Evolutionary conservation across 2,888 invertebrate species (phyloP).

Genomic region (Plusia festucae): DNA sequence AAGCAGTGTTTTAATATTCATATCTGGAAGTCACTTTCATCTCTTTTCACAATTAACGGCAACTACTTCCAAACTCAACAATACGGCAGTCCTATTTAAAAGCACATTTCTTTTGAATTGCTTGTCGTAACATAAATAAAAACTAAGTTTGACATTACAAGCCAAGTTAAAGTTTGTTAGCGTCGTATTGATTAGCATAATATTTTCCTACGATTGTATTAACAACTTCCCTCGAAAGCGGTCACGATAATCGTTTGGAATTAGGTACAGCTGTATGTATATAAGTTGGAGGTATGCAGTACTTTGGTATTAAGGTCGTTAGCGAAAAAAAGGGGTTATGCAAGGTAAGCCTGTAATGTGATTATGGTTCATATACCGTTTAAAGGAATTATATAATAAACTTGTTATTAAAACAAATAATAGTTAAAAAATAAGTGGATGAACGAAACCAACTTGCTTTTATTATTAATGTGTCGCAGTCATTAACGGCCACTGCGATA

Average conservation of each 20-base stretch:
- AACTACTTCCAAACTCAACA: not conserved
- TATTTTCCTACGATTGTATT: constrained; percentile 54
- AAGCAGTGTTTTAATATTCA: too few relatives aligned
- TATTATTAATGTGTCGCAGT: not conserved
- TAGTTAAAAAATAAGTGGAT: not conserved
- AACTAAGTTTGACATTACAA: constrained; percentile 25
- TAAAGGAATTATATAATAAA: not conserved
- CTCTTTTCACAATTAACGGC: too few relatives aligned
- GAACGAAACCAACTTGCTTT: not conserved
- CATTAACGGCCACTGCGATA: not conserved
- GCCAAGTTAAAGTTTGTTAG: constrained; percentile 44
- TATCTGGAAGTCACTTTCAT: too few relatives aligned
- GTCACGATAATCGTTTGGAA: constrained; percentile 38
- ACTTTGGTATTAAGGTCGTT: constrained; percentile 21
- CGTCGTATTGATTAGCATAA: constrained; percentile 56
- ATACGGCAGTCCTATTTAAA: not conserved
- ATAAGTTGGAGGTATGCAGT: constrained; percentile 13
- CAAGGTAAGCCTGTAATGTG: not conserved
- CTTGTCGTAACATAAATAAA: constrained; percentile 37
- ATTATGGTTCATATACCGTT: not conserved
- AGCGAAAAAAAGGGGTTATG: constrained; percentile 5
- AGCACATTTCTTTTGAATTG: constrained; percentile 24
- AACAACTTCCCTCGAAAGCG: constrained; percentile 38
- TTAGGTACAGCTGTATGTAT: constrained; percentile 28
- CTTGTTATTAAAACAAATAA: not conserved